A percentile compares a stretch with the other conserved stretches of the same genome.
These are phyloP conservation scores for Brachionichthys hirsutus DNA, from an alignment of 2,113 vertebrate genomes.

Conservation along the genomic window DNA sequence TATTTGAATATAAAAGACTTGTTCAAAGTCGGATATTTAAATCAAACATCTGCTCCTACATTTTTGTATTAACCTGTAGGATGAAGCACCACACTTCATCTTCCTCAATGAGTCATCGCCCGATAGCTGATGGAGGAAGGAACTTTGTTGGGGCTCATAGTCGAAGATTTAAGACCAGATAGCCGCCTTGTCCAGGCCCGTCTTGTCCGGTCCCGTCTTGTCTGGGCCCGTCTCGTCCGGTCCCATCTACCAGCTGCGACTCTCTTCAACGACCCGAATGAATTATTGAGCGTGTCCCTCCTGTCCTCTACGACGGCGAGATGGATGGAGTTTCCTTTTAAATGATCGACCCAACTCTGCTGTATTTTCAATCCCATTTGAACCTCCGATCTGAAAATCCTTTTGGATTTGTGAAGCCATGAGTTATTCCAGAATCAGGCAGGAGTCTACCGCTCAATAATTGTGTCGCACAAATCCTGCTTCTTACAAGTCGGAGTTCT, in stretches of 20 bases:
- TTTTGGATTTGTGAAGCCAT: conserved; percentile 16
- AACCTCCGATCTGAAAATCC: conserved; percentile 3
- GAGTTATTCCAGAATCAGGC: background rate
- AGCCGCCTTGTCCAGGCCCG: too few species aligned
- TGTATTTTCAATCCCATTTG: conserved; percentile 26
- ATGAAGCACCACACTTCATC: too few species aligned
- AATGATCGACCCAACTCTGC: conserved; percentile 47
- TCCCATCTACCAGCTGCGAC: conserved; percentile 25
- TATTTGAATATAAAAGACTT: too few species aligned
- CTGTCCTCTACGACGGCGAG: conserved; percentile 35
- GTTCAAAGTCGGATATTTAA: too few species aligned
- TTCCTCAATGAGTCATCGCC: too few species aligned
- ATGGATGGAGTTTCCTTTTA: too few species aligned
- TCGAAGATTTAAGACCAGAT: too few species aligned
- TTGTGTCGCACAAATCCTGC: conserved; percentile 4
- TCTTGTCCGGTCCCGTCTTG: too few species aligned
- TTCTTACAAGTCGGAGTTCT: conserved; percentile 22
- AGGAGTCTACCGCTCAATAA: conserved; percentile 4
- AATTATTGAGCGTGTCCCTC: conserved; percentile 46
- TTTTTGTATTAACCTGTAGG: too few species aligned
- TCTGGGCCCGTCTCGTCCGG: too few species aligned
- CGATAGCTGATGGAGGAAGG: too few species aligned
- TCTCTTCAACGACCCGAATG: conserved; percentile 28
- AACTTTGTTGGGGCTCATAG: background rate
- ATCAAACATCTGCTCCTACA: too few species aligned